A percentile compares a stretch with the other conserved stretches of the same genome.
Conservation (phyloP, 2,797 vertebrate genomes). For the Coilia nasus region DNA sequence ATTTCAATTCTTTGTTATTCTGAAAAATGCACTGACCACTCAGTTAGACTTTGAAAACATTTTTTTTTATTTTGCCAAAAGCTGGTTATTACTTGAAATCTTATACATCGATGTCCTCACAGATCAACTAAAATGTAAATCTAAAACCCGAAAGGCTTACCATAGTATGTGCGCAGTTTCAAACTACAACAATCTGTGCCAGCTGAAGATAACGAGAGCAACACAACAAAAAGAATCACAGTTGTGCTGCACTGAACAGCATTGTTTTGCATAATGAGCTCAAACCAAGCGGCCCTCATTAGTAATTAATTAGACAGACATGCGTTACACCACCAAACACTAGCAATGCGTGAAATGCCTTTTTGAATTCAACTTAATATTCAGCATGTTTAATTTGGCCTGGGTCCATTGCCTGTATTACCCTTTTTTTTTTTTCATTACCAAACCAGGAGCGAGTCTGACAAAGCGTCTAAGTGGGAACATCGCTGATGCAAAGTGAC, state of each 20-base stretch:
- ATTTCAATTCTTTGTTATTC: no score
- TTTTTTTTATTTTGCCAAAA: no score
- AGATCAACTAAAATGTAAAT: no score
- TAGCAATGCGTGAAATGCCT: neutral
- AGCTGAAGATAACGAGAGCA: no score
- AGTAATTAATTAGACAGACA: constrained; percentile 17
- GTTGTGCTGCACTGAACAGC: neutral
- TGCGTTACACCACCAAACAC: neutral
- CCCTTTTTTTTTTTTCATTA: neutral
- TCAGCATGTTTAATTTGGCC: neutral
- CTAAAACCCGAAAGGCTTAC: no score
- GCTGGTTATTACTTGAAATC: no score
- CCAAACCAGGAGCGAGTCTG: neutral
- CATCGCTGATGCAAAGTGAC: constrained; percentile 12
- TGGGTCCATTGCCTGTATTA: no score
- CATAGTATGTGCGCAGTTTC: neutral
- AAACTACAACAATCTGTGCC: neutral
- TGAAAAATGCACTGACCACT: no score
- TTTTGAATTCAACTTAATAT: neutral
- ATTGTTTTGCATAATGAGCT: constrained; percentile 10
- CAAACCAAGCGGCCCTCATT: neutral
- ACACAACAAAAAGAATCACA: neutral
- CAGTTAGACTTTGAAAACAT: no score
- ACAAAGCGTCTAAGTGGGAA: neutral
- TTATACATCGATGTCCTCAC: no score